Evolutionary conservation across 2,888 invertebrate species (phyloP).

Genomic region (Tineola bisselliella): DNA sequence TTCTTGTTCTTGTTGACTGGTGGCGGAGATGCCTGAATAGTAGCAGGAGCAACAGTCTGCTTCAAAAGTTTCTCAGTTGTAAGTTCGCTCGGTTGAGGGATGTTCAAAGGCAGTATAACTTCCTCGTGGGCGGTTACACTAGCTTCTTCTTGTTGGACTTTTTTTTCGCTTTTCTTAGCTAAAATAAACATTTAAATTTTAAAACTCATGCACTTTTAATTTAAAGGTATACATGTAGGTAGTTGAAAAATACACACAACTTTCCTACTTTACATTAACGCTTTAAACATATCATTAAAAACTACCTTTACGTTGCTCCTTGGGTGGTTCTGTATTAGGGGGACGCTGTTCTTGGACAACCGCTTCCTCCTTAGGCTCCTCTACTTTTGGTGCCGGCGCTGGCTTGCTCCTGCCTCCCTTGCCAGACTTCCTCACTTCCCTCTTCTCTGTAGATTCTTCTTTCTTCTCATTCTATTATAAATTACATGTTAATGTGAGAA

Average conservation of each 20-base stretch:
- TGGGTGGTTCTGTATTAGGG: slow-evolving; percentile 40
- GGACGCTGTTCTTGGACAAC: slow-evolving; percentile 33
- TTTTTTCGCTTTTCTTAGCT: slow-evolving; percentile 52
- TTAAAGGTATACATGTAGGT: neutral
- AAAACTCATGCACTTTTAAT: too few relatives aligned
- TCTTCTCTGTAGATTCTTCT: slow-evolving; percentile 46
- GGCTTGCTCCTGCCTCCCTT: slow-evolving; percentile 29
- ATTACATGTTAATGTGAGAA: neutral
- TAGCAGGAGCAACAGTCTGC: slow-evolving; percentile 34
- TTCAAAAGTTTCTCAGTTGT: slow-evolving; percentile 55
- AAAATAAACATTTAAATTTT: too few relatives aligned
- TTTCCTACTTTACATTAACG: too few relatives aligned
- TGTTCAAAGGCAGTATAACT: slow-evolving; percentile 46
- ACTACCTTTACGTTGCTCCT: slow-evolving; percentile 57
- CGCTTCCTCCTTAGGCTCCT: slow-evolving; percentile 37
- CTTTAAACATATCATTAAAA: neutral
- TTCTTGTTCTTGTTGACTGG: slow-evolving; percentile 48
- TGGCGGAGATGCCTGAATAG: slow-evolving; percentile 24
- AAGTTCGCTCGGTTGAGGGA: slow-evolving; percentile 51
- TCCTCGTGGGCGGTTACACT: slow-evolving; percentile 32
- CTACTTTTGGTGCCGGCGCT: slow-evolving; percentile 25
- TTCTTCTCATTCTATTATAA: slow-evolving; percentile 32
- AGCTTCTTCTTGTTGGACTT: slow-evolving; percentile 26
- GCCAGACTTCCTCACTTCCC: slow-evolving; percentile 33
- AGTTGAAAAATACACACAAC: too few relatives aligned